Evolutionary conservation across 2,888 invertebrate species (phyloP).

Genomic region (Xestia rhomboidea): DNA sequence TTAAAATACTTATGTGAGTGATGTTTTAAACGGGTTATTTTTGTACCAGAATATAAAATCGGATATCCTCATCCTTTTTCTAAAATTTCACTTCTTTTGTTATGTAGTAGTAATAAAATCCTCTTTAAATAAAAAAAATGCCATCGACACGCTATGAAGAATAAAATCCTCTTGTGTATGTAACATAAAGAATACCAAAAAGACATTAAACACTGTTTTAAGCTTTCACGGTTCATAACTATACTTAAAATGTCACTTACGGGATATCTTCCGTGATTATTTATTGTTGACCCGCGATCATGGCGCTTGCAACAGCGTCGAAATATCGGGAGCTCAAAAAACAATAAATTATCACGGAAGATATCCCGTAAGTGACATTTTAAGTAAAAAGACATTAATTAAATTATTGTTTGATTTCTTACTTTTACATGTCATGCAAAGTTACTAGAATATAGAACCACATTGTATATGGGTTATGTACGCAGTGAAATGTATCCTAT

Average conservation of each 20-base stretch:
- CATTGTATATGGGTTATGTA: background rate
- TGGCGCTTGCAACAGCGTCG: too few species aligned
- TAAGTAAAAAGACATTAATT: background rate
- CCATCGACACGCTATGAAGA: background rate
- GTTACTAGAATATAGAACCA: background rate
- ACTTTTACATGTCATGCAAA: background rate
- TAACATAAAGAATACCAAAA: background rate
- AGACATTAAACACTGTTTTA: too few species aligned
- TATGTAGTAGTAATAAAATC: background rate
- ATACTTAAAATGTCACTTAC: too few species aligned
- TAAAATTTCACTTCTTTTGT: background rate
- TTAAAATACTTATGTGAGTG: too few species aligned
- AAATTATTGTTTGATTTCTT: background rate
- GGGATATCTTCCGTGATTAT: too few species aligned
- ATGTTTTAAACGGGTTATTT: background rate
- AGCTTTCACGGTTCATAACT: too few species aligned
- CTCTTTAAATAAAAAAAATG: too few species aligned
- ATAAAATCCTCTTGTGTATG: background rate
- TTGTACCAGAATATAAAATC: constrained; percentile 2
- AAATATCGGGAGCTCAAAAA: too few species aligned
- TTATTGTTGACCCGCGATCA: too few species aligned
- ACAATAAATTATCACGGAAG: too few species aligned
- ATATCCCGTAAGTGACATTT: too few species aligned
- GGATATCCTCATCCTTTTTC: background rate
- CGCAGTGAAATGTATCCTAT: background rate